Base-by-base conservation (phyloP, 2,888 invertebrate species). In the Drosophila picticornis region DNA sequence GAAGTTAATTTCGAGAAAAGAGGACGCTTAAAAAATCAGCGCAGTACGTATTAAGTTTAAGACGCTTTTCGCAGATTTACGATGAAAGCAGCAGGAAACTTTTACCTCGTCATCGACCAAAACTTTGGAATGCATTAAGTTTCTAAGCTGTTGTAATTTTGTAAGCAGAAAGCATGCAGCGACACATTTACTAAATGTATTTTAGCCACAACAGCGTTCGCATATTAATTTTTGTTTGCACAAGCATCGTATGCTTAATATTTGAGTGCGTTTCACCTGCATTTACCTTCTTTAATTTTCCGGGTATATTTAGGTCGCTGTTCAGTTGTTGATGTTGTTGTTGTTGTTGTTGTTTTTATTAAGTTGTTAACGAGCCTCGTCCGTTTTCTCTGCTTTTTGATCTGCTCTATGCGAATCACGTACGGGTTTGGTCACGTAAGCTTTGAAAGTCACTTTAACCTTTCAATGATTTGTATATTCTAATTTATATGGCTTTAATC, bases 111-210 rank as follows among this genome's bases (percentile, higher is more conserved):
- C 57, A 60, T 50, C 36, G n/a, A 27, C 38, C 22, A 56, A 81
- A 89, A 81, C 75, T 89, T 85, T 73, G 76, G 75, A 77, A 90
- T 73, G 89, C 89, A 86, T 86, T 86, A 81, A 79, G 79, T 81
- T 76, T 64, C 81, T 88, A 86, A 90, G 88, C 89, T 77, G 74
- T 72, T 62, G 70, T 74, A 71, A 68, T 64, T 80, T 61, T 36
- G 43, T 32, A 16, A 36, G 59, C 61, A 71, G 72, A 63, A 50
- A 65, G 32, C 38, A 65, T 50, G 60, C 56, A 59, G 52, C 57
- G 65, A 63, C 69, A 81, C 88, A 84, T 88, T 83, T 68, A 71
- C 61, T 65, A 64, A 84, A 85, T 68, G 88, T 73, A 77, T 84
- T 75, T 51, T 40, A 40, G 59, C 68, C 38, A 57, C 50, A 69